phyloP scores from a whole-genome alignment of 2,888 invertebrate species.

The Mystacides longicornis region DNA sequence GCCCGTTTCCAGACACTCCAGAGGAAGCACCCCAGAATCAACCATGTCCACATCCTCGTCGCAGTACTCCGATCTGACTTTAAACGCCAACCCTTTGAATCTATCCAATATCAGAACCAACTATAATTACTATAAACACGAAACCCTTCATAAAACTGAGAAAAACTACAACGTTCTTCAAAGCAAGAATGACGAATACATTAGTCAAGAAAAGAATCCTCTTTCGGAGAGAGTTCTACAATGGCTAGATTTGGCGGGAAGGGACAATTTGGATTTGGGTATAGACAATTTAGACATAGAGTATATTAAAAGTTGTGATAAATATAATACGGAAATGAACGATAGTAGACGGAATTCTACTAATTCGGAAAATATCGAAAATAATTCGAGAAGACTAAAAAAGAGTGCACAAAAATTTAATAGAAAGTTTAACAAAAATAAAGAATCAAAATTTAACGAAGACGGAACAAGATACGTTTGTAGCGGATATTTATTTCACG shows the following conservation, averaged over 20 bases:
- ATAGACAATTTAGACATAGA: slow-evolving; percentile 2
- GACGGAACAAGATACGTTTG: neutral
- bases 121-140: neutral
- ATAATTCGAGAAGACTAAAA: neutral
- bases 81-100: slow-evolving; percentile 30
- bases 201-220: slow-evolving; percentile 27
- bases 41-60: slow-evolving; percentile 34
- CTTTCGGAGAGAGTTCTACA: slow-evolving; percentile 65
- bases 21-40: slow-evolving; percentile 28
- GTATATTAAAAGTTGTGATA: neutral
- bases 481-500: neutral
- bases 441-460: neutral
- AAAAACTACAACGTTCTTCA: slow-evolving; percentile 5
- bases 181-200: slow-evolving; percentile 29
- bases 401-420: neutral
- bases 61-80: slow-evolving; percentile 30
- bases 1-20: slow-evolving; percentile 37
- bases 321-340: neutral
- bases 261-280: slow-evolving; percentile 41
- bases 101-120: slow-evolving; percentile 7
- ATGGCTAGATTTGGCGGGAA: slow-evolving; percentile 71
- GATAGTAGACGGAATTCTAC: neutral
- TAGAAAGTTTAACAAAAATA: neutral
- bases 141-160: neutral
- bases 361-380: neutral